phyloP scores from a whole-genome alignment of 2,113 vertebrate species.

The Ranitomeya imitator region DNA sequence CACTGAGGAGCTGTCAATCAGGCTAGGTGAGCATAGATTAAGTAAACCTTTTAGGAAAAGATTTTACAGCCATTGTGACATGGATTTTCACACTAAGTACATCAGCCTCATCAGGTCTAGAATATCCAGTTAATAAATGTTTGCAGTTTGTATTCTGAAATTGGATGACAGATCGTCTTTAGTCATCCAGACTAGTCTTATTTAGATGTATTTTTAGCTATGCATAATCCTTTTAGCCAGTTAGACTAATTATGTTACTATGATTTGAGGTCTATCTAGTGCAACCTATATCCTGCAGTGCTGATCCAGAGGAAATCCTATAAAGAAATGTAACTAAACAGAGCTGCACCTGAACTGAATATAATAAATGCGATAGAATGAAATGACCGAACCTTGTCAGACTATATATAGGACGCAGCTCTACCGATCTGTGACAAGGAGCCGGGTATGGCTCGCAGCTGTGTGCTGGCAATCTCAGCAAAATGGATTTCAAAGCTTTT shows the following conservation, averaged over 20 bases:
- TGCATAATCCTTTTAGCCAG: neutral
- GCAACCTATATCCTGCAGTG: neutral
- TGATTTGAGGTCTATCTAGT: neutral
- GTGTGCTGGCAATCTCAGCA: slow-evolving; percentile 19
- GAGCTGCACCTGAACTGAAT: neutral
- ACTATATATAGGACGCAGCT: slow-evolving; percentile 21
- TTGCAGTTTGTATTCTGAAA: no score
- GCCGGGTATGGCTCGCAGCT: slow-evolving; percentile 23
- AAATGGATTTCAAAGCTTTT: slow-evolving; percentile 44
- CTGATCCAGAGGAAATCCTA: neutral
- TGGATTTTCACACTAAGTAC: no score
- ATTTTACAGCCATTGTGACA: no score
- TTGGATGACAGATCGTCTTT: no score
- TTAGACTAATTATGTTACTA: no score
- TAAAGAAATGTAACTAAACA: neutral
- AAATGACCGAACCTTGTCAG: neutral
- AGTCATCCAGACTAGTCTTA: neutral
- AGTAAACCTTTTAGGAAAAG: no score
- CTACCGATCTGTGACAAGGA: slow-evolving; percentile 18
- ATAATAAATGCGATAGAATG: neutral
- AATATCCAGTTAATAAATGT: no score
- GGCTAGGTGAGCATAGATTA: no score
- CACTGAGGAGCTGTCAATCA: no score
- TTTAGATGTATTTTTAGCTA: neutral
- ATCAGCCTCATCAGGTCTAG: no score